Percentiles rank a stretch among this genome's conserved stretches.
phyloP scores from a whole-genome alignment of 2,888 invertebrate species.

The Dichetophora obliterata region DNA sequence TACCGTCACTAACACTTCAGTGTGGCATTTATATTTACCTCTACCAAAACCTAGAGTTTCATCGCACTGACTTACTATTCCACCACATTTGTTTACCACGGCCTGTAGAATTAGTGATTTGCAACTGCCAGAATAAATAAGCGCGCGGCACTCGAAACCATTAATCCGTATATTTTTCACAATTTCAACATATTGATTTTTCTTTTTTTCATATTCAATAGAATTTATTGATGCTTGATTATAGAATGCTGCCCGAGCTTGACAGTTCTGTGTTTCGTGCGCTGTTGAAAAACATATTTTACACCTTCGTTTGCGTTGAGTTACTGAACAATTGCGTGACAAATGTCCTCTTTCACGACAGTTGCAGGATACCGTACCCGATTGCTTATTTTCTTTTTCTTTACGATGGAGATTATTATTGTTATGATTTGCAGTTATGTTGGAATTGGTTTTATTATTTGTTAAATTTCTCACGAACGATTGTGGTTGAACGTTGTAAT shows the following conservation, averaged over 20 bases:
- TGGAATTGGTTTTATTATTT: not conserved
- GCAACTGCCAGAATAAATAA: conserved; percentile 42
- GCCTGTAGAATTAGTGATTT: conserved; percentile 23
- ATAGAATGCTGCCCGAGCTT: no score
- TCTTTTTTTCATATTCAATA: no score
- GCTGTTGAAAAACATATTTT: no score
- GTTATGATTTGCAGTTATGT: not conserved
- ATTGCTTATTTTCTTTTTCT: not conserved
- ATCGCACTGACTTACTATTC: conserved; percentile 2
- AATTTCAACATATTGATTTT: no score
- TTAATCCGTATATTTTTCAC: conserved; percentile 27
- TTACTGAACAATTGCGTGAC: conserved; percentile 7
- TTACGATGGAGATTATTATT: no score
- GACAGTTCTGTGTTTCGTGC: no score
- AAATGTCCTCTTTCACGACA: conserved; percentile 30
- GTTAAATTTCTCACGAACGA: no score
- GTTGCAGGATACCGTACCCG: conserved; percentile 19
- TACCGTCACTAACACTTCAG: no score
- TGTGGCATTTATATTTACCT: not conserved
- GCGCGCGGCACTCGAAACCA: conserved; percentile 16
- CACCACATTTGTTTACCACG: conserved; percentile 7
- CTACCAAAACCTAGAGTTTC: conserved; percentile 34
- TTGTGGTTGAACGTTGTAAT: no score
- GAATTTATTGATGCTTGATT: no score
- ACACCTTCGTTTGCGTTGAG: not conserved